A percentile compares a stretch with the other conserved stretches of the same genome.
Conservation (phyloP, 2,888 invertebrate species). For the Lacanobia oleracea region DNA sequence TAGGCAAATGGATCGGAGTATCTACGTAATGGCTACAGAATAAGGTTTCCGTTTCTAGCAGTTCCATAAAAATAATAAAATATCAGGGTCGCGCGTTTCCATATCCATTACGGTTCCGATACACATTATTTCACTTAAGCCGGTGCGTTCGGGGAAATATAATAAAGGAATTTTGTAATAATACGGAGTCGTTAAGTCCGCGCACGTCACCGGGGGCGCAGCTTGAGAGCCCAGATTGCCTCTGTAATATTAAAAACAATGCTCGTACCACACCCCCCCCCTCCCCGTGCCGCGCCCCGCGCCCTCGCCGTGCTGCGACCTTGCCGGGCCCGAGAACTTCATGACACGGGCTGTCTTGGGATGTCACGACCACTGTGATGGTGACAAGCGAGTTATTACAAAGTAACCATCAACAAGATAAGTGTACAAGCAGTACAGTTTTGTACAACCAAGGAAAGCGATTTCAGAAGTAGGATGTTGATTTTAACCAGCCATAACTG, state of each 20-base stretch:
- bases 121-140: slow-evolving; percentile 70
- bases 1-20: slow-evolving; percentile 33
- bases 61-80: slow-evolving; percentile 68
- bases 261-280: slow-evolving; percentile 31
- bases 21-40: slow-evolving; percentile 43
- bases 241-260: slow-evolving; percentile 73
- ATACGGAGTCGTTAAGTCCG: slow-evolving; percentile 66
- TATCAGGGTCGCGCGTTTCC: slow-evolving; percentile 62
- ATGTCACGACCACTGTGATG: neutral
- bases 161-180: slow-evolving; percentile 69
- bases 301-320: slow-evolving; percentile 2
- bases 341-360: slow-evolving; percentile 5
- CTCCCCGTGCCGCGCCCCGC: neutral
- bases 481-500: neutral
- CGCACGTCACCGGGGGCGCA: slow-evolving; percentile 69
- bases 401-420: too few relatives aligned
- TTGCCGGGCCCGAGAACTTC: slow-evolving; percentile 18
- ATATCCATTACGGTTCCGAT: slow-evolving; percentile 67
- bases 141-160: slow-evolving; percentile 67
- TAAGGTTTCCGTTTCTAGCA: slow-evolving; percentile 49
- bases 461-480: neutral
- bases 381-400: neutral
- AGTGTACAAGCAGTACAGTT: neutral
- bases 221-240: slow-evolving; percentile 69
- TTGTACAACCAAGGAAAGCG: neutral